These are phyloP conservation scores for Metopia argyrocephala DNA, from an alignment of 2,888 invertebrate genomes.

Conservation along the genomic window DNA sequence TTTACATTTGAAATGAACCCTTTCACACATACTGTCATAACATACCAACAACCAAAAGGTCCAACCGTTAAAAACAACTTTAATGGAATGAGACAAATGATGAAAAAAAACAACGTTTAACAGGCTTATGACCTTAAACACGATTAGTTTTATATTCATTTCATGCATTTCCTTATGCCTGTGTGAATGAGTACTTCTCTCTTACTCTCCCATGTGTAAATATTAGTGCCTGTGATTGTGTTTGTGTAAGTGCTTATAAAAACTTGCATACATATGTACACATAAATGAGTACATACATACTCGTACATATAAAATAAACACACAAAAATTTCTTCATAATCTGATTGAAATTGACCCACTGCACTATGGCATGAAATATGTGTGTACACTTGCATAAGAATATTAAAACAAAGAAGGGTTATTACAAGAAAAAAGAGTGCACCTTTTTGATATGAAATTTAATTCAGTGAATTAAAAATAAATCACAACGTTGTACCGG, in stretches of 20 bases:
- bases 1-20: constrained; percentile 27
- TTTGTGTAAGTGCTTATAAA: not conserved
- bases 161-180: not conserved
- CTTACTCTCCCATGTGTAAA: not conserved
- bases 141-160: constrained; percentile 55
- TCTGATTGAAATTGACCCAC: constrained; percentile 37
- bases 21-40: not conserved
- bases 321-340: constrained; percentile 42
- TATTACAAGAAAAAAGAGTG: no score
- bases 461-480: no score
- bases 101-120: constrained; percentile 44
- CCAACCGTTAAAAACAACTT: not conserved
- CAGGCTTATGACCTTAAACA: constrained; percentile 62
- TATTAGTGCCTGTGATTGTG: not conserved
- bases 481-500: no score
- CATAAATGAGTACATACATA: constrained; percentile 1
- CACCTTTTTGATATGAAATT: no score
- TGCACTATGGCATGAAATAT: constrained; percentile 9
- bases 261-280: constrained; percentile 3
- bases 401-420: no score
- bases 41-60: not conserved
- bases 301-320: no score
- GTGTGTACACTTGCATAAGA: not conserved
- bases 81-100: not conserved
- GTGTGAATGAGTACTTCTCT: not conserved